These are phyloP conservation scores for Lagenorhynchus albirostris DNA, from an alignment of 2,113 vertebrate genomes.

Conservation along the genomic window DNA sequence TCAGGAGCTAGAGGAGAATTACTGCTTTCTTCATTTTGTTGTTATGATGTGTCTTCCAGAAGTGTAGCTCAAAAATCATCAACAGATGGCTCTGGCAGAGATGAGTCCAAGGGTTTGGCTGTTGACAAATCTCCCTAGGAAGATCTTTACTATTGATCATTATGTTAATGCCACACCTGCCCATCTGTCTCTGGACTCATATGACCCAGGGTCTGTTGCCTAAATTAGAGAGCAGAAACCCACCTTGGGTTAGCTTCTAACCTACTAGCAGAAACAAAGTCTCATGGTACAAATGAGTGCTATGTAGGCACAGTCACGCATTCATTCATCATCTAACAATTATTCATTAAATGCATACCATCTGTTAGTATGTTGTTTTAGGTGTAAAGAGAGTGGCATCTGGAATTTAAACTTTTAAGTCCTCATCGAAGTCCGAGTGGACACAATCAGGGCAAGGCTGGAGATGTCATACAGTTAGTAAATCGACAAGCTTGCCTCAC, in stretches of 20 bases:
- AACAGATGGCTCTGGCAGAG: slow-evolving; percentile 30
- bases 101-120: neutral
- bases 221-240: slow-evolving; percentile 36
- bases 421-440: neutral
- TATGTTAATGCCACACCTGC: neutral
- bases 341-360: slow-evolving; percentile 10
- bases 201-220: neutral
- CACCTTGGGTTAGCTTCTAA: neutral
- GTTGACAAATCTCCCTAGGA: slow-evolving; percentile 37
- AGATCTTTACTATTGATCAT: slow-evolving; percentile 43
- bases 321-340: neutral
- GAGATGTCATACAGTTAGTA: neutral
- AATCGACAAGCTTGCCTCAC: slow-evolving; percentile 3
- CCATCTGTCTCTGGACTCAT: neutral
- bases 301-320: neutral
- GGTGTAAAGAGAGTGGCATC: neutral
- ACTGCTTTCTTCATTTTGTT: slow-evolving; percentile 31
- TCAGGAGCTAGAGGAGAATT: slow-evolving; percentile 23
- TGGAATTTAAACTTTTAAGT: neutral
- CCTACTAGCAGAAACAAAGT: neutral
- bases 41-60: neutral
- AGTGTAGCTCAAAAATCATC: slow-evolving; percentile 13
- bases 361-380: slow-evolving; percentile 4
- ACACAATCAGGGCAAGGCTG: neutral
- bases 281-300: neutral